These are phyloP conservation scores for Podarcis raffonei DNA, from an alignment of 2,113 vertebrate species.

Conservation along the genomic window DNA sequence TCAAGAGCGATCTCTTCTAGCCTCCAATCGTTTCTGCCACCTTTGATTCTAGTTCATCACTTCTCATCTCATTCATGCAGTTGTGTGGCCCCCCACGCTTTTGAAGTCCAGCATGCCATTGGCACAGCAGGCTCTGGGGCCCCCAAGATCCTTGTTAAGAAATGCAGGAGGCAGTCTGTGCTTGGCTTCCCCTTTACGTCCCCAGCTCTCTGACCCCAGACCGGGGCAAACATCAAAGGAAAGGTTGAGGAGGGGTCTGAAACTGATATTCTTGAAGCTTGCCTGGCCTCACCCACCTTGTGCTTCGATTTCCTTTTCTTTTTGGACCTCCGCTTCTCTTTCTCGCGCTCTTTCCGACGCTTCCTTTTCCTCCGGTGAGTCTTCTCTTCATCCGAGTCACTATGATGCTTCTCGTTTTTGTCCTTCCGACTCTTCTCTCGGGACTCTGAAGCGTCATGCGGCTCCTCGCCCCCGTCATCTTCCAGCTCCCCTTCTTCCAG, in stretches of 20 bases:
- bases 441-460: slow-evolving; percentile 54
- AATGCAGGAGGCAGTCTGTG: not conserved
- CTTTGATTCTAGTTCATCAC: not conserved
- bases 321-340: slow-evolving; percentile 87
- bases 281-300: slow-evolving; percentile 75
- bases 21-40: too few species aligned
- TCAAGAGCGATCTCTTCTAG: not conserved
- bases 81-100: not conserved
- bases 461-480: slow-evolving; percentile 89
- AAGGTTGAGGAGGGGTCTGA: too few species aligned
- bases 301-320: slow-evolving; percentile 93
- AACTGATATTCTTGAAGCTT: fast-evolving
- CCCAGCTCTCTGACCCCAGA: not conserved
- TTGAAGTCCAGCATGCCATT: not conserved
- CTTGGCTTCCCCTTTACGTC: fast-evolving
- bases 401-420: slow-evolving; percentile 84
- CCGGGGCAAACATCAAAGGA: not conserved
- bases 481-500: slow-evolving; percentile 94
- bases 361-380: slow-evolving; percentile 87
- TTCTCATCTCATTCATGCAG: not conserved
- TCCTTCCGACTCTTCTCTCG: slow-evolving; percentile 72
- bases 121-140: too few species aligned
- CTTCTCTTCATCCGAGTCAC: slow-evolving; percentile 86
- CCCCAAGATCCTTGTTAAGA: not conserved
- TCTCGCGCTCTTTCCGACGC: slow-evolving; percentile 89